phyloP scores from a whole-genome alignment of 1,140 invertebrate genomes.

The Sesamia nonagrioides region DNA sequence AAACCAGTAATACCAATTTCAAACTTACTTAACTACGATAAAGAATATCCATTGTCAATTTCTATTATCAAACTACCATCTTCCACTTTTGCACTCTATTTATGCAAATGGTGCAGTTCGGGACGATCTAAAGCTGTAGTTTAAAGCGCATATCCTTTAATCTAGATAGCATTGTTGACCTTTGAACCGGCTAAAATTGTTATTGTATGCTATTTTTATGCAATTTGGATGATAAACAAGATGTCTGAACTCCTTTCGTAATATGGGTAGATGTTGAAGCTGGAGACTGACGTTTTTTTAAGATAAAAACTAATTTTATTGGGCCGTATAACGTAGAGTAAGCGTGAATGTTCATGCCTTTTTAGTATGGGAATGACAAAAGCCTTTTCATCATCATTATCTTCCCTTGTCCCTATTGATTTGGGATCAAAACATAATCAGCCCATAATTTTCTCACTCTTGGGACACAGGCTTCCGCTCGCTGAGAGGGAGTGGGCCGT shows the following conservation, averaged over 20 bases:
- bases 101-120: slow-evolving; percentile 7
- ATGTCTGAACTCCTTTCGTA: not conserved
- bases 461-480: too few species aligned
- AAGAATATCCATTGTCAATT: slow-evolving; percentile 13
- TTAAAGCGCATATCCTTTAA: slow-evolving; percentile 2
- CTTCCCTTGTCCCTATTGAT: too few species aligned
- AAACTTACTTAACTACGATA: not conserved
- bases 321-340: too few species aligned
- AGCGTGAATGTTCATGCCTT: too few species aligned
- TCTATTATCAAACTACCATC: slow-evolving; percentile 19
- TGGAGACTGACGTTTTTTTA: too few species aligned
- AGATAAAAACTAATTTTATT: too few species aligned
- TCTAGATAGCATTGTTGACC: not conserved
- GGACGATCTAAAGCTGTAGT: slow-evolving; percentile 2
- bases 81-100: slow-evolving; percentile 17
- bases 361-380: too few species aligned
- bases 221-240: not conserved
- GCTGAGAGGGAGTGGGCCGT: too few species aligned
- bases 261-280: too few species aligned
- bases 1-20: not conserved
- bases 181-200: not conserved
- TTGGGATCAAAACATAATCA: too few species aligned
- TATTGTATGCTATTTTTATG: not conserved
- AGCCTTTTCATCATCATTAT: too few species aligned
- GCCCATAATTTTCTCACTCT: too few species aligned